Base-by-base conservation (phyloP, 1,140 invertebrate species). In the Pogonognathellus flavescens region DNA sequence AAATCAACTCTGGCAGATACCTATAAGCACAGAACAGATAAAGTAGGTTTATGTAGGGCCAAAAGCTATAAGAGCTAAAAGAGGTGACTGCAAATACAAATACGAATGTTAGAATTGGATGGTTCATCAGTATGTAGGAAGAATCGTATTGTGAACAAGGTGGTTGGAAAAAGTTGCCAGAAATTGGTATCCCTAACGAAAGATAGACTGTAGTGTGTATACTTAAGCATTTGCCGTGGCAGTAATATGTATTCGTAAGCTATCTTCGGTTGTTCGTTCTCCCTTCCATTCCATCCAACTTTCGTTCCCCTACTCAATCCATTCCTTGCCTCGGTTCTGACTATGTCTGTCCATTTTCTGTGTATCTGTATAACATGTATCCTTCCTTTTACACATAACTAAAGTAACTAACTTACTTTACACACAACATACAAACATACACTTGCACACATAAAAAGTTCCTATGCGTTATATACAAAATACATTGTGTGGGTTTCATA, bases 371-470 rank as follows among this genome's bases (percentile, higher is more conserved):
- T 76, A 31, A 31, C 70, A 49, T 76, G 70, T 76, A 76, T 76
- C 70, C 16, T 76, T 76, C 70, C 70, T 50, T 50, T 13, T 11
- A 76, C 70, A 76, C 70, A 72, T 72, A 76, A 76, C 70, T 50
- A 76, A 76, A 76, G 70, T 76, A 76, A 76, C 70, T 76, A 76
- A 76, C 70, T 76, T n/a, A 76, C 70, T 76, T 76, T 76, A 76
- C 31, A 76, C 70, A 76, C 5, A 20, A 18, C n/a, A n/a, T 50
- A 76, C 25, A 76, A 41, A 76, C 41, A 57, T 57, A 57, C n/a
- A 57, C 53, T 14, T n/a, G 53, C n/a, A 49, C 70, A 49, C 62
- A 70, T 31, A 76, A 41, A 76, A 76, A 76, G 22, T 76, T 76
- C 70, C 9, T 76, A 76, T 76, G 49, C 31, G 6, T 49, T 72